Base-by-base conservation (phyloP, 2,113 vertebrate genomes). In the Fulmarus glacialis region DNA sequence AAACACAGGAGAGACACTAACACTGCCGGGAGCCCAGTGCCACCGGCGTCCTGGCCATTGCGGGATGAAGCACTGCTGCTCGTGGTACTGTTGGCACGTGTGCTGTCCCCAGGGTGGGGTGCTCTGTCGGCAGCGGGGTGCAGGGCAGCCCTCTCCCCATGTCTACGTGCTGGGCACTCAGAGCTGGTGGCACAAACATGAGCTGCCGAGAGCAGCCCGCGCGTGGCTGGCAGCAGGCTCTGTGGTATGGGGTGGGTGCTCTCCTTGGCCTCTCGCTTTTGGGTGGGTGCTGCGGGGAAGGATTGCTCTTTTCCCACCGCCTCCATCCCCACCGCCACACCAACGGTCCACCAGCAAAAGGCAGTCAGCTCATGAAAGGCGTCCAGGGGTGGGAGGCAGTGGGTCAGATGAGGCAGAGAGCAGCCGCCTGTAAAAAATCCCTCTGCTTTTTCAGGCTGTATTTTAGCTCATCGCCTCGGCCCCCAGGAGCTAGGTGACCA, bases 181-280 rank as follows among this genome's bases (percentile, higher is more conserved):
- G 45, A 30, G 27, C n/a, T 70, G 68, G 24, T 30, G 63, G 43
- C 32, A 15, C 13, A 50, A 71, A 21, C 43, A 19, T 5, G 63
- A 58, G 78, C 30, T 72, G 20, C 1, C 0, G 18, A 64, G 48
- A 38, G 56, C 50, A 38, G 36, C 26, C n/a, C 0, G 0, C 5
- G n/a, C 19, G 2, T 60, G 87, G 16, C 73, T 86, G 66, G 55
- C 8, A 6, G 36, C 3, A 11, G 7, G 50, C 45, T 15, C 52
- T 80, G 52, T 4, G 15, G 47, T 56, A 48, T 2, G 10, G 62
- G 30, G 4, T 24, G 22, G 48, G n/a, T 3, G n/a, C 10, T 84
- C 48, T 24, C 58, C 73, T 45, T 5, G 0, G 45, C 38, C 47
- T 77, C 75, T 71, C 3, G 6, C 30, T 72, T 68, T 30, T 60